Base-by-base conservation (phyloP, 2,113 vertebrate genomes). In the Anguilla rostrata region DNA sequence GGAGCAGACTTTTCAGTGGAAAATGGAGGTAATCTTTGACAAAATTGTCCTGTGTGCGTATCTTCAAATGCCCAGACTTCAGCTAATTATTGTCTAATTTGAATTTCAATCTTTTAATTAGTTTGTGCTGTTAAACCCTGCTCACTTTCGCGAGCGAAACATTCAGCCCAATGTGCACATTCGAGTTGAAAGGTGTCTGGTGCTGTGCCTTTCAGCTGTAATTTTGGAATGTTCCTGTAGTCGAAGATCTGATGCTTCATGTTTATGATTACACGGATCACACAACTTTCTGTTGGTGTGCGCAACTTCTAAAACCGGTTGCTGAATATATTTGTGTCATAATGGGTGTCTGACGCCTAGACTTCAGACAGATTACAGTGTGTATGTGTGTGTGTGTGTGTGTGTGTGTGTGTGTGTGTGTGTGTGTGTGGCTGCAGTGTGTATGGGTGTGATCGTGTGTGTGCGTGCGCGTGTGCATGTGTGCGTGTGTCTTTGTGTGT, bases 71-170 rank as follows among this genome's bases (percentile, higher is more conserved):
- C 79, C 86, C 46, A 60, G 41, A 78, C 75, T 87, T 85, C 85
- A 84, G 78, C 83, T 78, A 87, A 85, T 90, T 87, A 87, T 83
- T 83, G 79, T 49, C 41, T 84, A 82, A 83, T 79, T 79, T 86
- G 43, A 88, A 88, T 88, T 88, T 89, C 39, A 88, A 89, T 84
- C 60, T 40, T 20, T 60, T 88, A 86, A 89, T 87, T 88, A 78
- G n/a, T 57, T 87, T 43, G 83, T 66, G 57, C 81, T 85, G 71
- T 86, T 86, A 86, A 83, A 79, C 63, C 81, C 75, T 34, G 18
- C 78, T 75, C 56, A 3, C 16, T 56, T 43, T 81, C 83, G 49
- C 63, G n/a, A 53, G 79, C 22, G 75, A 60, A n/a, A n/a, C 49
- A 79, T 56, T 5, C 49, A 56, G 49, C 46, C 39, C 26, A 85